Evolutionary conservation across 2,888 invertebrate species (phyloP).

Genomic region (Drosophila histrio): DNA sequence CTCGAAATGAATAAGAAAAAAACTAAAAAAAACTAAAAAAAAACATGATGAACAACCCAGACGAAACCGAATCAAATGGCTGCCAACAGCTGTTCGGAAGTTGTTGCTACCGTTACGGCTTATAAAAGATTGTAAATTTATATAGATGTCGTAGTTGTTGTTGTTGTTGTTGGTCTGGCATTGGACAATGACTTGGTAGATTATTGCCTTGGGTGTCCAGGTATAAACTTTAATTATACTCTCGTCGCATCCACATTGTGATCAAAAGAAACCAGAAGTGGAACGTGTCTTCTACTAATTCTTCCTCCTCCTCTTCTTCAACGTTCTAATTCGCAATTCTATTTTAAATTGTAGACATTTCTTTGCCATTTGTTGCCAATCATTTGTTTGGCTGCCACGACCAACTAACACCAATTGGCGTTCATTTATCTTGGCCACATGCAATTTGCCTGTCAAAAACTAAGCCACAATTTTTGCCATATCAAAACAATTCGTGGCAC

Average conservation of each 20-base stretch:
- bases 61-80: constrained; percentile 21
- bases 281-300: constrained; percentile 31
- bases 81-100: constrained; percentile 67
- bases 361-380: constrained; percentile 40
- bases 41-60: constrained; percentile 42
- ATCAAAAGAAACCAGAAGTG: constrained; percentile 34
- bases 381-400: constrained; percentile 48
- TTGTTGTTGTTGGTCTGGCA: constrained; percentile 43
- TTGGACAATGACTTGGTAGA: constrained; percentile 65
- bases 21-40: not conserved
- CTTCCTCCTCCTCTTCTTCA: not conserved
- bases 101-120: constrained; percentile 62
- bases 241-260: constrained; percentile 2
- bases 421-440: constrained; percentile 71
- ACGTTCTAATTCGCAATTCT: constrained; percentile 36
- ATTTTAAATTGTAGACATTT: constrained; percentile 46
- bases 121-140: constrained; percentile 49
- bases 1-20: constrained; percentile 20
- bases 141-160: not conserved
- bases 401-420: constrained; percentile 75
- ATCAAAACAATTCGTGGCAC: constrained; percentile 63
- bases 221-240: constrained; percentile 54
- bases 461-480: constrained; percentile 55
- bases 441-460: constrained; percentile 72
- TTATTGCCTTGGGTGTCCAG: constrained; percentile 58